Percentiles rank a stretch among this genome's conserved stretches.
These are phyloP conservation scores for Caenorhabditis brenneri DNA, from an alignment of 1,140 invertebrate genomes.

Conservation along the genomic window DNA sequence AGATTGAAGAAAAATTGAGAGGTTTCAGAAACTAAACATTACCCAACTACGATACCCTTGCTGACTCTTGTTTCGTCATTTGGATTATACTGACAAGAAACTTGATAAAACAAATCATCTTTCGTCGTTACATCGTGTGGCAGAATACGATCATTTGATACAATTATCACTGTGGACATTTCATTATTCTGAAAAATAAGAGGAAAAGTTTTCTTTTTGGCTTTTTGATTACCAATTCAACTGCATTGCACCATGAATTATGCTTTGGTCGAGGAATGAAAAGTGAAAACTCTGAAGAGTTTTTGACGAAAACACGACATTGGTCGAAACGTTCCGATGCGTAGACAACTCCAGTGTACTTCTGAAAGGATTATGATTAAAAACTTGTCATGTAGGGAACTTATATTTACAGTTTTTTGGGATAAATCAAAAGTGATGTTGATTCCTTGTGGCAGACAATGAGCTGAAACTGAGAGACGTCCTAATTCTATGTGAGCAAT, in stretches of 20 bases:
- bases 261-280: conserved; percentile 47
- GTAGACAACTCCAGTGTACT: conserved; percentile 49
- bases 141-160: conserved; percentile 37
- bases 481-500: conserved; percentile 4
- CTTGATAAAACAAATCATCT: conserved; percentile 49
- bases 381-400: neutral
- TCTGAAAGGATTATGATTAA: neutral
- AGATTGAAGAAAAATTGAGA: neutral
- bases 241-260: conserved; percentile 48
- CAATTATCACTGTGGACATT: conserved; percentile 40
- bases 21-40: neutral
- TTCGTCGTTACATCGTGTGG: conserved; percentile 44
- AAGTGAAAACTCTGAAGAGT: conserved; percentile 2
- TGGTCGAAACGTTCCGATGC: conserved; percentile 45
- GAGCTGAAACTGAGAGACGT: conserved; percentile 3
- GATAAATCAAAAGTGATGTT: conserved; percentile 42
- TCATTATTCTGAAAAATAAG: conserved; percentile 18
- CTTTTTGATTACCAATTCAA: conserved; percentile 10
- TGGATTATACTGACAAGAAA: conserved; percentile 44
- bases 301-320: conserved; percentile 41
- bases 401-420: neutral
- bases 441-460: conserved; percentile 45
- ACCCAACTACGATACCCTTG: conserved; percentile 47
- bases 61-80: conserved; percentile 31
- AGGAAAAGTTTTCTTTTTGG: neutral